Conservation (phyloP, 2,888 invertebrate species). For the Orchestes rusci region DNA sequence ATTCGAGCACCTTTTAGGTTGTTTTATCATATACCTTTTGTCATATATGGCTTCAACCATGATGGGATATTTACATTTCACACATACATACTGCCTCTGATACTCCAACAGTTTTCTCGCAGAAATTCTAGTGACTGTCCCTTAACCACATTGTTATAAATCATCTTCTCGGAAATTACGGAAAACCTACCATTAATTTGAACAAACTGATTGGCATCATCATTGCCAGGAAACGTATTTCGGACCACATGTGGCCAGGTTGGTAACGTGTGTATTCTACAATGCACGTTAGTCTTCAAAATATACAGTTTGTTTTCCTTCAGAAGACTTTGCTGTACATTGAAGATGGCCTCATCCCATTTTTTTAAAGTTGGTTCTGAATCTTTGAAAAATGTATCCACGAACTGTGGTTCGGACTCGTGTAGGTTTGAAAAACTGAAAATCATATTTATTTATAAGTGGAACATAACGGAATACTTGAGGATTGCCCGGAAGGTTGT, state of each 20-base stretch:
- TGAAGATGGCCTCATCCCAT: slow-evolving; percentile 56
- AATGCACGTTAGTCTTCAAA: slow-evolving; percentile 56
- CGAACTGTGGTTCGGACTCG: slow-evolving; percentile 60
- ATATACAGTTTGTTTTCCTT: slow-evolving; percentile 40
- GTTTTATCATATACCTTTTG: slow-evolving; percentile 38
- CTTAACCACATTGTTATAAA: slow-evolving; percentile 40
- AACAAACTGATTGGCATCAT: slow-evolving; percentile 64
- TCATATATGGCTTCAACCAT: slow-evolving; percentile 63
- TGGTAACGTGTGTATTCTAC: slow-evolving; percentile 60
- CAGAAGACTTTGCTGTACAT: slow-evolving; percentile 54
- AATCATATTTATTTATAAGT: background rate
- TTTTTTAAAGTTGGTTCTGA: slow-evolving; percentile 56
- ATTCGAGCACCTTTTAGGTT: slow-evolving; percentile 51
- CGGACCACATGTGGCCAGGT: slow-evolving; percentile 60
- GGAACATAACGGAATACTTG: background rate
- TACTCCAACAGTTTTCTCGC: slow-evolving; percentile 70
- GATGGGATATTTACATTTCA: slow-evolving; percentile 66
- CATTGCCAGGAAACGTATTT: slow-evolving; percentile 59
- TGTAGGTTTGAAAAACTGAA: slow-evolving; percentile 63
- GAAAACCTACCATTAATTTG: slow-evolving; percentile 56
- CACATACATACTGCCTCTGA: slow-evolving; percentile 65
- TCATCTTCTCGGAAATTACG: background rate
- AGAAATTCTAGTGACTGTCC: slow-evolving; percentile 72
- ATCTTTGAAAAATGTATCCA: slow-evolving; percentile 57
- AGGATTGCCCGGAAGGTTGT: background rate